Evolutionary conservation across 2,113 vertebrate genomes (phyloP).

Genomic region (Hystrix brachyura): DNA sequence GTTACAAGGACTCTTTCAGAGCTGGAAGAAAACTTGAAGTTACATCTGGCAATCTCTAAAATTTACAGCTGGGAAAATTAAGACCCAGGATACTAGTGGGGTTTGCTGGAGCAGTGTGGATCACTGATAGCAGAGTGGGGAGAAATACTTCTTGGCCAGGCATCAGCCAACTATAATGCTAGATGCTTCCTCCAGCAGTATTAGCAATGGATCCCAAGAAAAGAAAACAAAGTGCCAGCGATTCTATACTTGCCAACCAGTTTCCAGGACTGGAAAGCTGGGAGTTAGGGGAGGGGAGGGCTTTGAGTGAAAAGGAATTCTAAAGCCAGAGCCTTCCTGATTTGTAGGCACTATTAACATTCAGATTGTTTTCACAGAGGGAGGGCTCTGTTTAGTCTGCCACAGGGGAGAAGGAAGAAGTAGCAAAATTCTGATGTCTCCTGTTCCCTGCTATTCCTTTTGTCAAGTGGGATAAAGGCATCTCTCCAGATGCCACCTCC

Average conservation of each 20-base stretch:
- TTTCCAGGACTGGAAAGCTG: neutral
- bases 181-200: neutral
- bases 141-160: neutral
- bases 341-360: neutral
- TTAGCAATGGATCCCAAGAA: neutral
- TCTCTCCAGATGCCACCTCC: neutral
- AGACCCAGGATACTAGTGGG: neutral
- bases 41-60: neutral
- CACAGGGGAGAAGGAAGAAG: neutral
- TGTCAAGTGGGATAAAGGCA: conserved; percentile 3
- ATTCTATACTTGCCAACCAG: neutral
- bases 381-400: neutral
- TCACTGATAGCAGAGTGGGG: neutral
- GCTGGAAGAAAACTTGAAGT: neutral
- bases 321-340: neutral
- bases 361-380: conserved; percentile 40
- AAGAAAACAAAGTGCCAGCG: neutral
- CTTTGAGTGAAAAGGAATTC: neutral
- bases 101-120: neutral
- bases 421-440: conserved; percentile 7
- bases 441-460: neutral
- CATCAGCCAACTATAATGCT: neutral
- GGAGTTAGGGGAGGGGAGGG: neutral
- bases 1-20: neutral
- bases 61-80: neutral